These are phyloP conservation scores for Bovichtus diacanthus DNA, from an alignment of 2,797 vertebrate species.

Conservation along the genomic window DNA sequence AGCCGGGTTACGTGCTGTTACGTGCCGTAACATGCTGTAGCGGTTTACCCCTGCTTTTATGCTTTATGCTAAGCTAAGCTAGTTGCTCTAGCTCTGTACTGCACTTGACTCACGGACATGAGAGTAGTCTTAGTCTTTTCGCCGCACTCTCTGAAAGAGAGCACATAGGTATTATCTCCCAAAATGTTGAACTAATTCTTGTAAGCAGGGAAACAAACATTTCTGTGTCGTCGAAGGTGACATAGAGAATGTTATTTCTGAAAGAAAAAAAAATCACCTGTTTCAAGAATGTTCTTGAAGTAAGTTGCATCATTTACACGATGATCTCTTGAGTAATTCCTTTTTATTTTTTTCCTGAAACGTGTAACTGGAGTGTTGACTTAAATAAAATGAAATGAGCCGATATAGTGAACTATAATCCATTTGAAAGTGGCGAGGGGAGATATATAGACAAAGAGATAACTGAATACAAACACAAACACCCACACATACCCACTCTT, in stretches of 20 bases:
- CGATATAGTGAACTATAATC: not conserved
- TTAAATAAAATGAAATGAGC: not conserved
- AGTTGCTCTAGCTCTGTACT: too few relatives aligned
- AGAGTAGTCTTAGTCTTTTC: not conserved
- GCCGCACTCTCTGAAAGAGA: not conserved
- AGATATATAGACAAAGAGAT: constrained; percentile 15
- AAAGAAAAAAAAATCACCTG: not conserved
- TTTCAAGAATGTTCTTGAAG: not conserved
- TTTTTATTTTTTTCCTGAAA: not conserved
- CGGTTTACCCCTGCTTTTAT: too few relatives aligned
- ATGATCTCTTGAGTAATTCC: not conserved
- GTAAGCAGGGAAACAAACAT: not conserved
- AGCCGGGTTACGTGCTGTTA: too few relatives aligned
- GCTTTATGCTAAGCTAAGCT: too few relatives aligned
- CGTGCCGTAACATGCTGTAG: too few relatives aligned
- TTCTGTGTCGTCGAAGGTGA: not conserved
- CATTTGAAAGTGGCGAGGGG: not conserved
- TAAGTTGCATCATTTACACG: not conserved
- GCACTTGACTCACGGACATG: not conserved
- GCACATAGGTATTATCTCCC: not conserved
- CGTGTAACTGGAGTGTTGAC: not conserved
- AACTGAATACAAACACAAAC: constrained; percentile 32
- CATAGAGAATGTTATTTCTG: not conserved
- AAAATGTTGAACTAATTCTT: not conserved
- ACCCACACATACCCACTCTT: constrained; percentile 22